A percentile compares a stretch with the other conserved stretches of the same genome.
Evolutionary conservation across 2,113 vertebrate genomes (phyloP).

Genomic region (human (Homo sapiens)): GRCh38 chr3:147846001-147846500

Average conservation of each 20-base stretch:
- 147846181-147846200: neutral
- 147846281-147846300: neutral
- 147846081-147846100: neutral
- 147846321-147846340: neutral
- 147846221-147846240: slow-evolving; percentile 3
- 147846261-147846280: neutral
- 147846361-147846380: slow-evolving; percentile 34
- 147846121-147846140: neutral
- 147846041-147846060: neutral
- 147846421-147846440: neutral
- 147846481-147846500: neutral
- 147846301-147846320: neutral
- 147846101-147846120: neutral
- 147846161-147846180: neutral
- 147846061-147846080: neutral
- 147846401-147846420: slow-evolving; percentile 19
- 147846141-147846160: neutral
- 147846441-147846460: neutral
- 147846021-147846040: neutral
- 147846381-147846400: slow-evolving; percentile 4
- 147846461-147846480: neutral
- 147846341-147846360: slow-evolving; percentile 38
- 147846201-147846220: neutral
- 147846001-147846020: neutral
- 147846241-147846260: neutral